These are phyloP conservation scores for Hippocampus mohnikei DNA, from an alignment of 2,113 vertebrate species.

Conservation along the genomic window DNA sequence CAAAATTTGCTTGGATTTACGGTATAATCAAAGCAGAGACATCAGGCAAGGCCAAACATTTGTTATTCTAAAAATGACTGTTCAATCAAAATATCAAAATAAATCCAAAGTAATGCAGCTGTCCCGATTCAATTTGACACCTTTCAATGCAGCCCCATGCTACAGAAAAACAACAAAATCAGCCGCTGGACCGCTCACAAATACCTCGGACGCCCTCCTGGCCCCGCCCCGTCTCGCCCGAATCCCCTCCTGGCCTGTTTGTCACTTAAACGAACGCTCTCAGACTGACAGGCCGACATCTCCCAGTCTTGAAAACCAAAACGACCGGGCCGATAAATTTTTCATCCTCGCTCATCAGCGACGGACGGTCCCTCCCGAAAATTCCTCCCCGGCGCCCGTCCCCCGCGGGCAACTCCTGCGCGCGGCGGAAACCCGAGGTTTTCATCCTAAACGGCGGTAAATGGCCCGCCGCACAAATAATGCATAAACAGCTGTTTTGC, in stretches of 20 bases:
- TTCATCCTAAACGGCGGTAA: conserved; percentile 77
- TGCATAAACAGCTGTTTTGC: conserved; percentile 85
- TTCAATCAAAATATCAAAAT: no score
- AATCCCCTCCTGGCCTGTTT: conserved; percentile 59
- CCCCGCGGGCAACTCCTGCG: conserved; percentile 67
- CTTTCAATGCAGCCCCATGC: neutral
- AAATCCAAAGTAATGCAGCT: neutral
- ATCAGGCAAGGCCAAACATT: neutral
- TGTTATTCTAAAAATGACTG: no score
- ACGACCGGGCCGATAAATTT: conserved; percentile 72
- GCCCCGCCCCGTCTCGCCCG: conserved; percentile 5
- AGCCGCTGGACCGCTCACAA: neutral
- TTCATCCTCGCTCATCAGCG: conserved; percentile 74
- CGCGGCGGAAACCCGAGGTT: conserved; percentile 59
- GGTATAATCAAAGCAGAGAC: neutral
- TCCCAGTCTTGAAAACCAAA: conserved; percentile 60
- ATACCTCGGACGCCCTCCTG: conserved; percentile 4
- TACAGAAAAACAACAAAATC: neutral
- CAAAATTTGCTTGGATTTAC: neutral
- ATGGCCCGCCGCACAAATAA: conserved; percentile 80
- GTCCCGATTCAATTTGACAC: neutral
- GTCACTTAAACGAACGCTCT: conserved; percentile 60
- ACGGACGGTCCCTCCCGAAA: conserved; percentile 63
- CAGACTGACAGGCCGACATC: conserved; percentile 68
- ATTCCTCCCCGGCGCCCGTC: conserved; percentile 23